phyloP scores from a whole-genome alignment of 2,888 invertebrate species.

The Hyalella azteca region DNA sequence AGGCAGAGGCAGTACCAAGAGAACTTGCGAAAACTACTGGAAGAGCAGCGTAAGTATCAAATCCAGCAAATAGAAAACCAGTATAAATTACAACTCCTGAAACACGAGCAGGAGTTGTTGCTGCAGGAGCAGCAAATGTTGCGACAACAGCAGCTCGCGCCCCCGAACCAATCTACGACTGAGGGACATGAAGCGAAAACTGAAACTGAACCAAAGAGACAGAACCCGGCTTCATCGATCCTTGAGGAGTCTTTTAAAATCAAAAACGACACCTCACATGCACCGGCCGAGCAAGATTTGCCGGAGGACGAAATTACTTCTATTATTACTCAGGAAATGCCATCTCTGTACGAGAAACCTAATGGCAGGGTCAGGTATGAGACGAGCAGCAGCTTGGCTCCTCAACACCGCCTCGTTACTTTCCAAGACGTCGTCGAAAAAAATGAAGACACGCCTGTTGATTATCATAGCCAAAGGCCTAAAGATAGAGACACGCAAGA shows the following conservation, averaged over 20 bases:
- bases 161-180: neutral
- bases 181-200: neutral
- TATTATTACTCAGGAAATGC: neutral
- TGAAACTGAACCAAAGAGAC: neutral
- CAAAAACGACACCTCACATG: neutral
- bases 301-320: neutral
- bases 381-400: neutral
- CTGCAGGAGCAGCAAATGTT: neutral
- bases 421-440: slow-evolving; percentile 44
- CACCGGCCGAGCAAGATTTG: neutral
- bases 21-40: neutral
- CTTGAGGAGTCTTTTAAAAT: neutral
- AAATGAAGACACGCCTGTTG: neutral
- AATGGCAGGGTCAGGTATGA: neutral
- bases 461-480: neutral
- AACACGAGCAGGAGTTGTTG: neutral
- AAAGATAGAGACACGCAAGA: neutral
- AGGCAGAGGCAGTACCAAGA: slow-evolving; percentile 7
- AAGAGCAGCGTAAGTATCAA: slow-evolving; percentile 15
- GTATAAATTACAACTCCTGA: neutral
- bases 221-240: neutral
- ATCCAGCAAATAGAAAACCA: slow-evolving; percentile 28
- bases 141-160: neutral
- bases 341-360: neutral
- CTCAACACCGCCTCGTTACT: slow-evolving; percentile 43